A percentile compares a stretch with the other conserved stretches of the same genome.
Evolutionary conservation across 2,113 vertebrate genomes (phyloP).

Genomic region (Microtus ochrogaster): DNA sequence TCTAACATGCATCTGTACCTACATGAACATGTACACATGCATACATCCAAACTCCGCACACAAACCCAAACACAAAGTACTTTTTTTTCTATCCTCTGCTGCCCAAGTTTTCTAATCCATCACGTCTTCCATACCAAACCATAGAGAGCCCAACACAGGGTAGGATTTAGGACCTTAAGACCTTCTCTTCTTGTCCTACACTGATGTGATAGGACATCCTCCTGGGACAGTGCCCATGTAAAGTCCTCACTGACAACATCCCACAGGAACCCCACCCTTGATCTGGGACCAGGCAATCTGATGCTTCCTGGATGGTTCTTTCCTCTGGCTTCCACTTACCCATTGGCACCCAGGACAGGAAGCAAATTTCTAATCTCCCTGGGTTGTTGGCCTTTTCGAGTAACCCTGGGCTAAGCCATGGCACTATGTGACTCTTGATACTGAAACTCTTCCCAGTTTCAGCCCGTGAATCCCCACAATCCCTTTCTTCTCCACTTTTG

Average conservation of each 20-base stretch:
- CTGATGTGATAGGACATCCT: neutral
- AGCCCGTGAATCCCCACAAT: accelerated
- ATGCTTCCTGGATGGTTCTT: neutral
- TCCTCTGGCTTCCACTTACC: neutral
- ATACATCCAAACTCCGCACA: neutral
- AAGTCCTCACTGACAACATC: neutral
- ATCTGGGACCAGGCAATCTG: neutral
- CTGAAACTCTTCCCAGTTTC: neutral
- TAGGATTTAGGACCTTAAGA: neutral
- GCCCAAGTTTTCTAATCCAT: no score
- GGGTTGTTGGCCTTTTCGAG: neutral
- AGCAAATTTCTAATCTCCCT: neutral
- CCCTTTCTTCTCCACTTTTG: neutral
- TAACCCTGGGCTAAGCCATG: neutral
- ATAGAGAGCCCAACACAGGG: neutral
- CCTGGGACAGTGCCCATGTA: neutral
- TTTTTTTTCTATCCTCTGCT: neutral
- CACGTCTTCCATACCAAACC: neutral
- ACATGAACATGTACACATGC: neutral
- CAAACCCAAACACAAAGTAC: neutral
- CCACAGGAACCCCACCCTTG: neutral
- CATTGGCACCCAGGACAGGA: neutral
- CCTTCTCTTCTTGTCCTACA: neutral
- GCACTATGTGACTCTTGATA: neutral
- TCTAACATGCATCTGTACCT: neutral